Percentiles rank a stretch among this genome's conserved stretches.
phyloP scores from a whole-genome alignment of 2,113 vertebrate species.

The Sciurus niger region DNA sequence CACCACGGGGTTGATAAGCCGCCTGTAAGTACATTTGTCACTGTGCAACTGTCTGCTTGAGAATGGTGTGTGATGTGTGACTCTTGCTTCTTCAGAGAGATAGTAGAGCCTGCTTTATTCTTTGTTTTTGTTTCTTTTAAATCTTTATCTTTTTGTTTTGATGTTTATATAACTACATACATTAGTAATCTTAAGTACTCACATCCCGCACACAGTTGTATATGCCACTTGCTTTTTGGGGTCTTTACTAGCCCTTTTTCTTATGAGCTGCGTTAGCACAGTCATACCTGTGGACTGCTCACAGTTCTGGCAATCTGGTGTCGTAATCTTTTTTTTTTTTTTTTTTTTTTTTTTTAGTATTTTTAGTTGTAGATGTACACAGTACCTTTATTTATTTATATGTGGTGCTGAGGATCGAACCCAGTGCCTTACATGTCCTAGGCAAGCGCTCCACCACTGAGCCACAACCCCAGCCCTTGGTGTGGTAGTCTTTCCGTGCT shows the following conservation, averaged over 20 bases:
- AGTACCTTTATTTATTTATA: no score
- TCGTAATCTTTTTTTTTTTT: no score
- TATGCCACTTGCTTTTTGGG: rapidly evolving
- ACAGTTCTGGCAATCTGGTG: no score
- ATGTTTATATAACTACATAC: not conserved
- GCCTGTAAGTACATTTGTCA: conserved; percentile 88
- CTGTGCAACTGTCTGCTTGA: not conserved
- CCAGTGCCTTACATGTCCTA: no score
- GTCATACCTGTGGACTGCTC: not conserved
- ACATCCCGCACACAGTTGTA: not conserved
- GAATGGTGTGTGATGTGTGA: rapidly evolving
- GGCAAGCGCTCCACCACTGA: no score
- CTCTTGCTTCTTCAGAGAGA: not conserved
- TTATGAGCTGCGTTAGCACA: not conserved
- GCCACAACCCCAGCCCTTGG: no score
- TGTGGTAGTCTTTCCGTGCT: rapidly evolving
- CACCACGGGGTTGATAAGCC: conserved; percentile 88
- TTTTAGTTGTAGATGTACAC: no score
- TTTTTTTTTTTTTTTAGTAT: no score
- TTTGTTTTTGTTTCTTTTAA: not conserved
- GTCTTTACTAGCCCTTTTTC: not conserved
- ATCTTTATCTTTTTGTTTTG: not conserved
- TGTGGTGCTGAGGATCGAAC: no score
- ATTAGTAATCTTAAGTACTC: not conserved
- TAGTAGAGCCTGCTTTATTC: rapidly evolving